A percentile compares a stretch with the other conserved stretches of the same genome.
Conservation (phyloP, 1,140 invertebrate genomes). For the Liolophura sinensis region DNA sequence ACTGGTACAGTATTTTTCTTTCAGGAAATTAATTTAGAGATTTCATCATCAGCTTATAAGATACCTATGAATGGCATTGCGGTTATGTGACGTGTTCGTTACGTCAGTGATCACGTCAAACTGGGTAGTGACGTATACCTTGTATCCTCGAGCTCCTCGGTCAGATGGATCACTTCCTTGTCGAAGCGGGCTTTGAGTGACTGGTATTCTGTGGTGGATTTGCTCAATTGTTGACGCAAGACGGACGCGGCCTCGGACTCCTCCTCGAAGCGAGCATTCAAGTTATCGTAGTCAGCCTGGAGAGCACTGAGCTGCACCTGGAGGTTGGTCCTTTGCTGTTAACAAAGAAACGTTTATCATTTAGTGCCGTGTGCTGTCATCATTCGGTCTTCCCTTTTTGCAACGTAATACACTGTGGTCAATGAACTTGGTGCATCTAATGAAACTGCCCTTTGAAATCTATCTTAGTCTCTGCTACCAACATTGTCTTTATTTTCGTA, state of each 20-base stretch:
- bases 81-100: too few relatives aligned
- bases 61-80: too few relatives aligned
- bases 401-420: too few relatives aligned
- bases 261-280: conserved; percentile 56
- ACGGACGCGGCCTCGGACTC: conserved; percentile 49
- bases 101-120: background rate
- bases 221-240: conserved; percentile 44
- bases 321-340: conserved; percentile 54
- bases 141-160: conserved; percentile 56
- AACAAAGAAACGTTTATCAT: conserved; percentile 3
- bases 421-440: too few relatives aligned
- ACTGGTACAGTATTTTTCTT: too few relatives aligned
- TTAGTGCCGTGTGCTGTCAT: too few relatives aligned
- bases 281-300: conserved; percentile 56
- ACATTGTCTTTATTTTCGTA: too few relatives aligned
- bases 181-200: conserved; percentile 54
- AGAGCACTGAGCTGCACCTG: conserved; percentile 49
- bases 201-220: conserved; percentile 45
- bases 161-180: conserved; percentile 52
- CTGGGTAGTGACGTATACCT: conserved; percentile 32
- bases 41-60: too few relatives aligned
- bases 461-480: too few relatives aligned
- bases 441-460: too few relatives aligned
- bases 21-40: too few relatives aligned
- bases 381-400: too few relatives aligned